A percentile compares a stretch with the other conserved stretches of the same genome.
phyloP scores from a whole-genome alignment of 2,797 vertebrate species.

The Stomatorhinus walkeri region DNA sequence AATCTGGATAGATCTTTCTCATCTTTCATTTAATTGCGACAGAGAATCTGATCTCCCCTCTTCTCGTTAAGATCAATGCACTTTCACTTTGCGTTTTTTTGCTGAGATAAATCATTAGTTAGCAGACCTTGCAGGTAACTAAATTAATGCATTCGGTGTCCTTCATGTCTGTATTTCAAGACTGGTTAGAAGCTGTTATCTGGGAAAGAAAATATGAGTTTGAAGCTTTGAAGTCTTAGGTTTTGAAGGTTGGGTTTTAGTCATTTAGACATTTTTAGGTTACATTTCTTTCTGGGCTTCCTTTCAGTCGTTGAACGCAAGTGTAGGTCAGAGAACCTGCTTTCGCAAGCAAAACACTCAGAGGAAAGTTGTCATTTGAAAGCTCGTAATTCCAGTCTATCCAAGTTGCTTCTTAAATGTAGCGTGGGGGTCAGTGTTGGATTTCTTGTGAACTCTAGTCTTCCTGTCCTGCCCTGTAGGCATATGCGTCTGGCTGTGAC shows the following conservation, averaged over 20 bases:
- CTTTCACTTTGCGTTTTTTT: background rate
- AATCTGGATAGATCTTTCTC: background rate
- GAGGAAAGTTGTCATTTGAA: background rate
- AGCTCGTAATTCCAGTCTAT: background rate
- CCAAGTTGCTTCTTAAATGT: background rate
- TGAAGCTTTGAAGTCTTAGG: background rate
- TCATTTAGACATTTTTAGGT: background rate
- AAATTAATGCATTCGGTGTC: background rate
- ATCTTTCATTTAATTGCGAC: background rate
- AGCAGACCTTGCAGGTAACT: background rate
- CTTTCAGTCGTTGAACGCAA: background rate
- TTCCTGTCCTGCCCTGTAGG: constrained; percentile 53
- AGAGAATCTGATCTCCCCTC: background rate
- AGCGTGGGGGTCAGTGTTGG: background rate
- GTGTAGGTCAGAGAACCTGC: background rate
- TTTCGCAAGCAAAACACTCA: background rate
- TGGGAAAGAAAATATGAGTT: background rate
- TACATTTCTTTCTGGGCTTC: background rate
- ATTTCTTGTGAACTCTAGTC: background rate
- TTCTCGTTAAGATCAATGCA: background rate
- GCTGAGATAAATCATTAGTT: background rate
- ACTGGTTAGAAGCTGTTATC: background rate
- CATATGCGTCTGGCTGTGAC: constrained; percentile 95
- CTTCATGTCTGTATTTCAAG: background rate
- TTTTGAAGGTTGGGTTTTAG: background rate